Evolutionary conservation across 2,113 vertebrate species (phyloP), one percentile per base, ranked within the genome.

Genomic region (Canis aureus): DNA sequence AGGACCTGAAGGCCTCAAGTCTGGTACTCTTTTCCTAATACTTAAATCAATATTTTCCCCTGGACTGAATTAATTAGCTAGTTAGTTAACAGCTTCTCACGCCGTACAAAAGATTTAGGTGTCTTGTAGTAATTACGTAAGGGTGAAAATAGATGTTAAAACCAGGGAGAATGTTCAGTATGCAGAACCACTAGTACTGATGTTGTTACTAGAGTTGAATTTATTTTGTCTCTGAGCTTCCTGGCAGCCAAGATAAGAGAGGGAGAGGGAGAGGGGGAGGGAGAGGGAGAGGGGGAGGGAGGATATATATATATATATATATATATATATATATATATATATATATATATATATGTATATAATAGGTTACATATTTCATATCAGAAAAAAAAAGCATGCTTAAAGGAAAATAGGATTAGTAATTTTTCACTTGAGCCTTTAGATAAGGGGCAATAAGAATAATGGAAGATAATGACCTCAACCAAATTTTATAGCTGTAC

Each of bases 151-250:
- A 82, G 57, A 74, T 92, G 69, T 59, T 23, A 59, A 55, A 91
- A 43, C 25, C 13, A 49, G 64, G 32, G 20, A 81, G 69, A 89
- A n/a, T 32, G 79, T 9, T 67, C 8, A 49, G 19, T 89, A 59
- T n/a, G 11, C 74, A 80, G 67, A 97, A 74, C 43, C 32, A 59
- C 16, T 53, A 81, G 32, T 23, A 59, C 27, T 23, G 82, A 7
- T 96, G 8, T 57, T 87, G 35, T 92, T 92, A 38, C 62, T 86
- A 38, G 60, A 95, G n/a, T 74, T 92, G 62, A 71, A 76, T 89
- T 95, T n/a, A 82, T 59, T 95, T 94, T 90, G 38, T 79, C 57
- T 92, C 35, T 92, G 92, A 95, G 94, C 49, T 97, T 96, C 94
- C 87, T 95, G 94, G 89, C 16, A 95, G 57, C 62, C 89, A 89